phyloP scores from a whole-genome alignment of 2,797 vertebrate species.

The Prunella strophiata region DNA sequence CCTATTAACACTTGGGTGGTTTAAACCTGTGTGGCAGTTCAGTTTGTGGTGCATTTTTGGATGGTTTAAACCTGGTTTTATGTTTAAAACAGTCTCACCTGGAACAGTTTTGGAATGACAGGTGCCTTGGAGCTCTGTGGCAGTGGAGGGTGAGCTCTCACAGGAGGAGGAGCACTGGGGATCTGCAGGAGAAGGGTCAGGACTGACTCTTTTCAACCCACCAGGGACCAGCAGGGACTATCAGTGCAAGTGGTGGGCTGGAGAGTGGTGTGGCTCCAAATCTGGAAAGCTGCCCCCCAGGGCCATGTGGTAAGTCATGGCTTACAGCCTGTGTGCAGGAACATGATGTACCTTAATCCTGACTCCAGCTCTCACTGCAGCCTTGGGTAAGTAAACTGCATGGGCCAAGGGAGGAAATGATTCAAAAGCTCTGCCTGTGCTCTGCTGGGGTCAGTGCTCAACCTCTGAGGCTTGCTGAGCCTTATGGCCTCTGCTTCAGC shows the following conservation, averaged over 20 bases:
- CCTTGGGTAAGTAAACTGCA: neutral
- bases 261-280: neutral
- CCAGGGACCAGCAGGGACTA: neutral
- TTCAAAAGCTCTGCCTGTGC: neutral
- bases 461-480: neutral
- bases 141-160: fast-evolving
- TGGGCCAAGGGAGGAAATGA: neutral
- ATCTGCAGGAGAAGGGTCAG: neutral
- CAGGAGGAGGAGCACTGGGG: fast-evolving
- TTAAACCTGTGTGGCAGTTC: neutral
- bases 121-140: neutral
- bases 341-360: neutral
- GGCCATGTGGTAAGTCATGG: neutral
- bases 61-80: neutral
- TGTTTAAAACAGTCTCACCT: neutral
- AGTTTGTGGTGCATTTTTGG: neutral
- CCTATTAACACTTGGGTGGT: neutral
- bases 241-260: neutral
- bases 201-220: neutral
- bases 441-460: neutral
- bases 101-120: neutral
- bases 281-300: neutral
- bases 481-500: neutral
- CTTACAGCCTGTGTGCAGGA: neutral
- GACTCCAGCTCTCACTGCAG: neutral